Evolutionary conservation across 2,113 vertebrate species (phyloP), one percentile per base, ranked within the genome.

Genomic region (Paraplagusia blochii): DNA sequence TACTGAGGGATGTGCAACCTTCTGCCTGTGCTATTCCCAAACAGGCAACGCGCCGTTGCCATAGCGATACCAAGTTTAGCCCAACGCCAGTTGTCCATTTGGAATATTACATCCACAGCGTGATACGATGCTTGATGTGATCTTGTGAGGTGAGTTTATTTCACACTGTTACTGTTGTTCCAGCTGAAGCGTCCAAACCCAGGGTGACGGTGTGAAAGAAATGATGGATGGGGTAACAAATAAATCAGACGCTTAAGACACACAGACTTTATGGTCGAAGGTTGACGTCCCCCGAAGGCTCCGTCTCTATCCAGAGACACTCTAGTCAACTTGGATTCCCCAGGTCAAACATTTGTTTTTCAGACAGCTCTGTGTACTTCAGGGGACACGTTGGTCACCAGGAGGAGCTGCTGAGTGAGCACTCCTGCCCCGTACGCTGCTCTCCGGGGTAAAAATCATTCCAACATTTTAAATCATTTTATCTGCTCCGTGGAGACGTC

Each of bases 31-130:
- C 48, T 39, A 53, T 57, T 7, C 14, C n/a, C 44, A 49, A 22
- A 65, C 11, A 48, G 34, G 15, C n/a, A 22, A 52, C 60, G 39
- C 17, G 14, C 45, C 11, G 68, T 80, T 75, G 66, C 74, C 77
- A 75, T 72, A 62, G 71, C 50, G 55, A 75, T 58, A 52, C n/a
- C 16, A 33, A 18, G 12, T 19, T 9, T 10, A 6, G 42, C 49
- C 22, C 36, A 54, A 13, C 53, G 43, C 16, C 69, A 18, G 56
- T 60, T 43, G 47, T 43, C 51, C 1, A 48, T 55, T 44, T 42
- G 45, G 9, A 17, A 12, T 45, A n/a, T 17, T 54, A 50, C 40
- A 69, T 12, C n/a, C 55, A 18, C 44, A 53, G 12, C 22, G 9
- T 60, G 36, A 4, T 51, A 35, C 1, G 39, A 9, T 7, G 40